Percentiles rank a stretch among this genome's conserved stretches.
Evolutionary conservation across 2,888 invertebrate genomes (phyloP).

Genomic region (Pyrgus malvae): DNA sequence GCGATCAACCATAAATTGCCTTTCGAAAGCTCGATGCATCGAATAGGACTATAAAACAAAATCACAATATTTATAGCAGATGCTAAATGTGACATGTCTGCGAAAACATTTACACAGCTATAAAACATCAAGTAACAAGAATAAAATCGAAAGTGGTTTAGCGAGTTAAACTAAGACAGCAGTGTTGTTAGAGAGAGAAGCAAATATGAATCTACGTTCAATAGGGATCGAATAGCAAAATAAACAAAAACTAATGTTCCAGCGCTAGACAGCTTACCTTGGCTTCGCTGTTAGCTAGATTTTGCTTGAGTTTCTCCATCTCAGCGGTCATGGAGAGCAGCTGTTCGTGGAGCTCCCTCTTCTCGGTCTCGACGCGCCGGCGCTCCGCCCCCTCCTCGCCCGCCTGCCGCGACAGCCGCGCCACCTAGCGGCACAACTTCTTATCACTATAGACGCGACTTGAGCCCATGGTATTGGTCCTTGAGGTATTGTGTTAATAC

Average conservation of each 20-base stretch:
- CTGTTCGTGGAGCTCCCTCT: conserved; percentile 84
- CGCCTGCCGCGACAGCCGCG: conserved; percentile 90
- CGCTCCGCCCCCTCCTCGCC: conserved; percentile 92
- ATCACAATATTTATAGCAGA: too few species aligned
- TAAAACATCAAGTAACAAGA: background rate
- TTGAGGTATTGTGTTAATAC: background rate
- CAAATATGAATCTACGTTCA: background rate
- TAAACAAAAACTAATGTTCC: background rate
- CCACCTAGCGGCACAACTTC: conserved; percentile 77
- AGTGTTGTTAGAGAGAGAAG: background rate
- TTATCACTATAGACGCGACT: conserved; percentile 36
- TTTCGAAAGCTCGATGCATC: too few species aligned
- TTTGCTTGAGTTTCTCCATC: conserved; percentile 84
- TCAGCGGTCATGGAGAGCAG: conserved; percentile 84
- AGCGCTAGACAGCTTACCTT: conserved; percentile 71
- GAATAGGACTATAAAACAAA: too few species aligned
- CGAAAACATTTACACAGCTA: conserved; percentile 9
- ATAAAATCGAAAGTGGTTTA: background rate
- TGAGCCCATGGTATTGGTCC: background rate
- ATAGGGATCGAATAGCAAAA: background rate
- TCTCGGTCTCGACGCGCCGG: conserved; percentile 86
- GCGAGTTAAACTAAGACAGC: background rate
- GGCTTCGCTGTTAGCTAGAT: conserved; percentile 85
- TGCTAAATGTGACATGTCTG: too few species aligned
- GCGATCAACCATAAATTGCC: too few species aligned